Evolutionary conservation across 2,888 invertebrate species (phyloP).

Genomic region (Cantharis nigra): DNA sequence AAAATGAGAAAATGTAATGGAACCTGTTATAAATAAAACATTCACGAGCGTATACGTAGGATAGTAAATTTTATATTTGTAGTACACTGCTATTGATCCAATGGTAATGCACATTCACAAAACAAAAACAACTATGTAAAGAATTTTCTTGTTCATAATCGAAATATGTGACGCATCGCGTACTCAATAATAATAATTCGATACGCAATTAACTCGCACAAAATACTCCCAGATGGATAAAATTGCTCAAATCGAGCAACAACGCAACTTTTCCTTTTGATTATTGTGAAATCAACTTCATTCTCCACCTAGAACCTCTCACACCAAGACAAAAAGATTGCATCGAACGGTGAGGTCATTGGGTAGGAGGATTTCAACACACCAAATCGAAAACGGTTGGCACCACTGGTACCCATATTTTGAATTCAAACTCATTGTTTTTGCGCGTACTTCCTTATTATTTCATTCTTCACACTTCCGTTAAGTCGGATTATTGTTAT

Average conservation of each 20-base stretch:
- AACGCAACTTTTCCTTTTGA: constrained; percentile 35
- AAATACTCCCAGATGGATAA: constrained; percentile 15
- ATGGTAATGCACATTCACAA: constrained; percentile 44
- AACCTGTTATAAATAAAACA: constrained; percentile 37
- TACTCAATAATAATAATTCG: not conserved
- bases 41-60: constrained; percentile 49
- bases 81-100: constrained; percentile 53
- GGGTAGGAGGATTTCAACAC: constrained; percentile 13
- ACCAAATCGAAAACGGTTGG: constrained; percentile 6
- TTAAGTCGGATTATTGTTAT: not conserved
- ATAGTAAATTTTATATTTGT: constrained; percentile 49
- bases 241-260: not conserved
- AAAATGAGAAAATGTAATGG: not conserved
- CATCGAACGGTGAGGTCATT: constrained; percentile 32
- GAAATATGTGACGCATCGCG: not conserved
- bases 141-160: constrained; percentile 22
- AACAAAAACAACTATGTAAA: constrained; percentile 36
- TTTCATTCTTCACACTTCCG: not conserved
- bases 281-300: constrained; percentile 48
- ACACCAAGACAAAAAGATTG: constrained; percentile 39
- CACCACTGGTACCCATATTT: not conserved
- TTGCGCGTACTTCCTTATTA: not conserved
- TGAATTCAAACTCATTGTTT: not conserved
- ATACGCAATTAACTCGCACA: not conserved
- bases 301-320: constrained; percentile 40